These are phyloP conservation scores for Pteruthius melanotis DNA, from an alignment of 2,113 vertebrate genomes.

Conservation along the genomic window DNA sequence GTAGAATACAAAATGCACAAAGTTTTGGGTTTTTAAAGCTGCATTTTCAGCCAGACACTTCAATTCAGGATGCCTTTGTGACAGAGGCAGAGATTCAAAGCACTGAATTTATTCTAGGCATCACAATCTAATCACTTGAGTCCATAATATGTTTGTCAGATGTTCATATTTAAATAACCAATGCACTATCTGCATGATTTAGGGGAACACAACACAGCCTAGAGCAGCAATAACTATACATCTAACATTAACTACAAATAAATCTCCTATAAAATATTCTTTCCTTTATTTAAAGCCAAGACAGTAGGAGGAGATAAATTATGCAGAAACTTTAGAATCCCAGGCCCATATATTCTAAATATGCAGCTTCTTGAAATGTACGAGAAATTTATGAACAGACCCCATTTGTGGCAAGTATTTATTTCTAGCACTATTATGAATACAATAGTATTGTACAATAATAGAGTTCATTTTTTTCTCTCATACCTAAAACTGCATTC, in stretches of 20 bases:
- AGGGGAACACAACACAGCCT: neutral
- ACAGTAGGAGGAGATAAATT: neutral
- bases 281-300: neutral
- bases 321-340: neutral
- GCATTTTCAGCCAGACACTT: neutral
- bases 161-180: conserved; percentile 13
- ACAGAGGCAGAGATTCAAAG: neutral
- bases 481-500: neutral
- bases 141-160: neutral
- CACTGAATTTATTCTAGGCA: neutral
- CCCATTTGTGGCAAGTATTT: neutral
- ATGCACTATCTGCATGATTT: neutral
- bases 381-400: neutral
- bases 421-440: neutral
- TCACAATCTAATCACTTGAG: neutral
- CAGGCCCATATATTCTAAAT: neutral
- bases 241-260: neutral
- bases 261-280: neutral
- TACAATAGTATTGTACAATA: neutral
- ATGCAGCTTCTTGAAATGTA: neutral
- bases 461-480: neutral
- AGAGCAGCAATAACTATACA: neutral
- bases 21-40: neutral
- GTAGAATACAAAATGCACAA: neutral
- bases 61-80: neutral